A percentile compares a stretch with the other conserved stretches of the same genome.
These are phyloP conservation scores for Bombus consobrinus DNA, from an alignment of 1,140 invertebrate species.

Conservation along the genomic window DNA sequence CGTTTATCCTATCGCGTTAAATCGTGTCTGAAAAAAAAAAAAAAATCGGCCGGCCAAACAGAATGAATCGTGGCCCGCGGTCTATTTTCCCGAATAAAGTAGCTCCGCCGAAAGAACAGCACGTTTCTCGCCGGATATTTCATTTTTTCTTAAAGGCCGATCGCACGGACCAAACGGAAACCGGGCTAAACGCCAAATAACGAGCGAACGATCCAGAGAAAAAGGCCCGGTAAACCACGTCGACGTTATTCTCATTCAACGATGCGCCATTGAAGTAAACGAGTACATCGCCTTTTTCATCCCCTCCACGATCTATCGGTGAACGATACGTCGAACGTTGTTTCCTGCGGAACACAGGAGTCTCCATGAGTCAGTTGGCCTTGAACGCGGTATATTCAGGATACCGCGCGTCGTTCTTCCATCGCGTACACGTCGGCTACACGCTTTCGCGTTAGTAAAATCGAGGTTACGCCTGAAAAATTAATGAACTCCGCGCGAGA, in stretches of 20 bases:
- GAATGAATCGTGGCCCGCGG: slow-evolving; percentile 24
- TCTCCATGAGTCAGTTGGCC: slow-evolving; percentile 73
- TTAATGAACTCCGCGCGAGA: not conserved
- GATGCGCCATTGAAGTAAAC: slow-evolving; percentile 23
- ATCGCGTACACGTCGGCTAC: not conserved
- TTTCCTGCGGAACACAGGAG: slow-evolving; percentile 70
- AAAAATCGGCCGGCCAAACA: not conserved
- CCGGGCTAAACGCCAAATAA: too few relatives aligned
- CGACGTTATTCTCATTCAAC: slow-evolving; percentile 30
- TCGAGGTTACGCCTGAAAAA: slow-evolving; percentile 38
- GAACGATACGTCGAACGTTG: slow-evolving; percentile 59
- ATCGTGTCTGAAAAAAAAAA: not conserved
- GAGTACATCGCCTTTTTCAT: slow-evolving; percentile 5
- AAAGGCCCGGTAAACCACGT: not conserved
- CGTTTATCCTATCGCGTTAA: slow-evolving; percentile 22
- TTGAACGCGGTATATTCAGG: slow-evolving; percentile 71
- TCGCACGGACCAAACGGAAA: not conserved
- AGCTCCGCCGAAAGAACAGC: not conserved
- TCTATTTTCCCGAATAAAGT: slow-evolving; percentile 10
- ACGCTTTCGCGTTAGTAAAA: slow-evolving; percentile 28
- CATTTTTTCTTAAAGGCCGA: slow-evolving; percentile 27
- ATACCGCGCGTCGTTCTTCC: slow-evolving; percentile 38
- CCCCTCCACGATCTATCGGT: slow-evolving; percentile 25
- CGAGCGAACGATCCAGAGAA: too few relatives aligned
- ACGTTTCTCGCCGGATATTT: not conserved